Conservation (phyloP, 2,797 vertebrate species). For the Dicrostonyx torquatus region DNA sequence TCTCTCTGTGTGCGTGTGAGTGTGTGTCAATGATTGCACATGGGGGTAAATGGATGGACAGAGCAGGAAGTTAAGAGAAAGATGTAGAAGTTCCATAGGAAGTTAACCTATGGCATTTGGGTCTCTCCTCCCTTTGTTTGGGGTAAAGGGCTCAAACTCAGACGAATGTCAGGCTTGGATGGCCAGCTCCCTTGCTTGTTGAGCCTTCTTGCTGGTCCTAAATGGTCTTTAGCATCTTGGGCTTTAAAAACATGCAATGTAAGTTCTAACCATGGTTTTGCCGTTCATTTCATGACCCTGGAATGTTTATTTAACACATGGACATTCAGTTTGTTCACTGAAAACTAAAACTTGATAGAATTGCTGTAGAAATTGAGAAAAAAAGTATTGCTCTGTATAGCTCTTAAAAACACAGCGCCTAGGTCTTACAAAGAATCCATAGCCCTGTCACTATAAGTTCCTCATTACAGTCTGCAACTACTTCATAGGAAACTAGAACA, state of each 20-base stretch:
- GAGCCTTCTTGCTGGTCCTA: not conserved
- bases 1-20: too few species aligned
- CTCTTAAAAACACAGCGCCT: not conserved
- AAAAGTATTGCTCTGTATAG: not conserved
- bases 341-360: constrained; percentile 11
- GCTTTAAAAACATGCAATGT: not conserved
- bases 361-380: not conserved
- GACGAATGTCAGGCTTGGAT: not conserved
- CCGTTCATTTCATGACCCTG: not conserved
- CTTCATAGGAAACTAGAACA: not conserved
- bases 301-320: constrained; percentile 21
- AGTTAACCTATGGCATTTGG: not conserved
- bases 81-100: too few species aligned
- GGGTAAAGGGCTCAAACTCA: not conserved
- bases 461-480: not conserved
- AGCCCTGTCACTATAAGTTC: not conserved
- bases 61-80: not conserved
- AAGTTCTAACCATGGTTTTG: not conserved
- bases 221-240: not conserved
- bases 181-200: not conserved
- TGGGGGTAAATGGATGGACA: not conserved
- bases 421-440: not conserved
- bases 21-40: not conserved
- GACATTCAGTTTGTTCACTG: not conserved
- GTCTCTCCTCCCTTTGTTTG: not conserved